A percentile compares a stretch with the other conserved stretches of the same genome.
These are phyloP conservation scores for Stomatorhinus walkeri DNA, from an alignment of 2,797 vertebrate species.

Conservation along the genomic window DNA sequence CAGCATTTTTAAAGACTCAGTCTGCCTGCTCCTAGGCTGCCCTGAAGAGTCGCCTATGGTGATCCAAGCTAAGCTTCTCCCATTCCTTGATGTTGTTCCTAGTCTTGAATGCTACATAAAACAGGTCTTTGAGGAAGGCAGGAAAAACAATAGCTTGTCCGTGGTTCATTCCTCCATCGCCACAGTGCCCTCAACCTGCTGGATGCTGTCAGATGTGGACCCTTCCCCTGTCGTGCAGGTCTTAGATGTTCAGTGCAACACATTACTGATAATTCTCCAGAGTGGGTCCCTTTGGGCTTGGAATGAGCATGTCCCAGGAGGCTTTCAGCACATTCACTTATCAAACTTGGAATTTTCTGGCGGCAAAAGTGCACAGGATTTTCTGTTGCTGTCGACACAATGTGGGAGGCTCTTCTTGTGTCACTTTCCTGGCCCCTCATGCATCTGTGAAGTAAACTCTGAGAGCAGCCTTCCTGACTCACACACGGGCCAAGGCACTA, in stretches of 20 bases:
- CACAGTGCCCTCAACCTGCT: slow-evolving; percentile 38
- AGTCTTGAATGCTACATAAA: slow-evolving; percentile 41
- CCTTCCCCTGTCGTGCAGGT: slow-evolving; percentile 33
- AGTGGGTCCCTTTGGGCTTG: slow-evolving; percentile 58
- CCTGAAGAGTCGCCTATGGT: slow-evolving; percentile 47
- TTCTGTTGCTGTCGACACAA: slow-evolving; percentile 51
- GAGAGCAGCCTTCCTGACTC: slow-evolving; percentile 19
- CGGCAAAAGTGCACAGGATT: slow-evolving; percentile 44
- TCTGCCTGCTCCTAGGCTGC: slow-evolving; percentile 47
- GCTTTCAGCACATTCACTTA: slow-evolving; percentile 39
- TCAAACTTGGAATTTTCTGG: slow-evolving; percentile 44
- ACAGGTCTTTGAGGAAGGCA: slow-evolving; percentile 40
- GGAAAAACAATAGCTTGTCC: slow-evolving; percentile 40
- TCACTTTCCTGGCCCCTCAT: slow-evolving; percentile 40
- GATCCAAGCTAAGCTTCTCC: slow-evolving; percentile 56
- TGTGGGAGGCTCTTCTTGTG: slow-evolving; percentile 52
- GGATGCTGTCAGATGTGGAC: slow-evolving; percentile 24
- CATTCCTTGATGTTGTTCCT: slow-evolving; percentile 52
- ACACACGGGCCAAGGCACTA: background rate
- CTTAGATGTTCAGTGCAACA: slow-evolving; percentile 37
- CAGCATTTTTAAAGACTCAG: slow-evolving; percentile 45
- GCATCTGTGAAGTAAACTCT: slow-evolving; percentile 44
- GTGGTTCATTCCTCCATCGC: slow-evolving; percentile 48
- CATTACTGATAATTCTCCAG: slow-evolving; percentile 35
- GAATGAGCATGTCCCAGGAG: slow-evolving; percentile 35